These are phyloP conservation scores for Atrina japonica DNA, from an alignment of 2,888 invertebrate species.

Conservation along the genomic window DNA sequence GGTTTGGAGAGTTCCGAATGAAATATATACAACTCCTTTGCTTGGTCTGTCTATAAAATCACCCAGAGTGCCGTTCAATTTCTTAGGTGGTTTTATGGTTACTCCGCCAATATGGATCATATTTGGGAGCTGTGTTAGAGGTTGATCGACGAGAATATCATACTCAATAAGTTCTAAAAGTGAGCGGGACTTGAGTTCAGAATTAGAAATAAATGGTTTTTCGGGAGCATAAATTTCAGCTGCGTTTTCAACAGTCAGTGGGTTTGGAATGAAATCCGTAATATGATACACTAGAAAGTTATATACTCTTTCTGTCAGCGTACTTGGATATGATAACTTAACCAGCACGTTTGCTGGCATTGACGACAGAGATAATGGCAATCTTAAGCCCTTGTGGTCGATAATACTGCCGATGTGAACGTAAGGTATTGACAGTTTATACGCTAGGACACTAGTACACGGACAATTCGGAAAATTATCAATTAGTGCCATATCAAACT, in stretches of 20 bases:
- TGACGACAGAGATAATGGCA: neutral
- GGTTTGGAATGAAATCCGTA: neutral
- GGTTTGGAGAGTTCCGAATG: constrained; percentile 53
- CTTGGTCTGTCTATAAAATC: constrained; percentile 45
- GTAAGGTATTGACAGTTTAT: neutral
- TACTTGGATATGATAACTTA: no score
- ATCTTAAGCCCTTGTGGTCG: neutral
- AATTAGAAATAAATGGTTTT: neutral
- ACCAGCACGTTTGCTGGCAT: neutral
- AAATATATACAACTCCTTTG: constrained; percentile 54
- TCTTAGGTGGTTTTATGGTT: constrained; percentile 31
- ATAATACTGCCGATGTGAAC: neutral
- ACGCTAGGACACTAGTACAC: neutral
- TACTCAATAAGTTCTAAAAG: constrained; percentile 36
- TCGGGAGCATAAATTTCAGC: neutral
- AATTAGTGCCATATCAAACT: constrained; percentile 1
- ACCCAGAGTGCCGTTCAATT: constrained; percentile 45
- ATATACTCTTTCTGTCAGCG: no score
- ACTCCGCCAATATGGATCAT: constrained; percentile 50
- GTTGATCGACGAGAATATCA: constrained; percentile 52
- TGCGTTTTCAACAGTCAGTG: neutral
- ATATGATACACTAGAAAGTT: neutral
- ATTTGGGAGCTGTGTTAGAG: constrained; percentile 48
- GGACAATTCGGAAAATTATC: neutral
- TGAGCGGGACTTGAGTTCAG: neutral